These are phyloP conservation scores for Temnothorax ravouxi DNA, from an alignment of 2,888 invertebrate species.

Conservation along the genomic window DNA sequence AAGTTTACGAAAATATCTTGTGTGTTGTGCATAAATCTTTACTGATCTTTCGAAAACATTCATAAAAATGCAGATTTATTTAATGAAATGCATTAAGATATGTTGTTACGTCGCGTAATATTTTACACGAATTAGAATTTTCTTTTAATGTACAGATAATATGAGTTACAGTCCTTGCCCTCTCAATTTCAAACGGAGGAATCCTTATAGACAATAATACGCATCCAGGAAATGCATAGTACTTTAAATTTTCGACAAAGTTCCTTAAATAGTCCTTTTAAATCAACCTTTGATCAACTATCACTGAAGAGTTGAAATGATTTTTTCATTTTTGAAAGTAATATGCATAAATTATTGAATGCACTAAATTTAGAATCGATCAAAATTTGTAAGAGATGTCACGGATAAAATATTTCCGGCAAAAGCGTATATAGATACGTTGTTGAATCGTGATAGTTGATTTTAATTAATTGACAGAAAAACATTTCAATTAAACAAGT, in stretches of 20 bases:
- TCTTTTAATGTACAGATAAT: conserved; percentile 1
- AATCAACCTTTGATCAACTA: not conserved
- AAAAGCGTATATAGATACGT: not conserved
- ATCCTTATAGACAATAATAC: conserved; percentile 55
- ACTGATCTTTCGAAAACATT: not conserved
- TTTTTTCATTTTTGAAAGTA: not conserved
- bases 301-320: not conserved
- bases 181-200: conserved; percentile 47
- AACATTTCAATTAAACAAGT: conserved; percentile 1
- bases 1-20: not conserved
- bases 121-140: not conserved
- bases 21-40: not conserved
- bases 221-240: conserved; percentile 48
- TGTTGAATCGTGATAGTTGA: not conserved
- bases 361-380: not conserved
- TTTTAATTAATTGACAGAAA: not conserved
- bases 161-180: conserved; percentile 38
- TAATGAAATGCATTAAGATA: not conserved
- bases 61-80: not conserved
- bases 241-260: not conserved
- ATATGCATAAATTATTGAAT: not conserved
- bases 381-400: not conserved
- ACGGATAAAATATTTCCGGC: not conserved
- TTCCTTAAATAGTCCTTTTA: conserved; percentile 15
- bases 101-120: not conserved